Evolutionary conservation across 2,888 invertebrate genomes (phyloP).

Genomic region (Atrina japonica): DNA sequence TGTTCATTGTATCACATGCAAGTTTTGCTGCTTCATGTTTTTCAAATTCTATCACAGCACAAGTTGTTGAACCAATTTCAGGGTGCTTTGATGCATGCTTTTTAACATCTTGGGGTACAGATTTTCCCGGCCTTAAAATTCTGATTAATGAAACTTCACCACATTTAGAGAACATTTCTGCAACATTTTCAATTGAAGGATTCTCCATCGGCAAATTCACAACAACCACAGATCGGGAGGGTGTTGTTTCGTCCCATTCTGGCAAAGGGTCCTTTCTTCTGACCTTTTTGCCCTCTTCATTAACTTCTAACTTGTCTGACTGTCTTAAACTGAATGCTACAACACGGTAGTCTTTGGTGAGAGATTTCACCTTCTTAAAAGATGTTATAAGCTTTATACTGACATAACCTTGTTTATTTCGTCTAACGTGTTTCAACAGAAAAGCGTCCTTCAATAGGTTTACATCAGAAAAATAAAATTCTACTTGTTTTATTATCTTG

Average conservation of each 20-base stretch:
- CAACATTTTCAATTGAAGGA: conserved; percentile 94
- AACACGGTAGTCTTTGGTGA: conserved; percentile 96
- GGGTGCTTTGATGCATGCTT: conserved; percentile 95
- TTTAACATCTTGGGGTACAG: conserved; percentile 94
- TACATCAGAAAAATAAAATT: conserved; percentile 97
- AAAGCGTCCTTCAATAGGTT: conserved; percentile 98
- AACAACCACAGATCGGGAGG: conserved; percentile 94
- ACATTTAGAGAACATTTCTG: conserved; percentile 92
- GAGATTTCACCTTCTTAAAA: conserved; percentile 95
- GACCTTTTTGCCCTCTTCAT: conserved; percentile 94
- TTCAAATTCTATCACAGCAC: conserved; percentile 95
- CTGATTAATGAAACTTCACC: conserved; percentile 95
- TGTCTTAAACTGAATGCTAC: conserved; percentile 92
- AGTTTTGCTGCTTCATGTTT: conserved; percentile 92
- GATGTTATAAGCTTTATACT: conserved; percentile 96
- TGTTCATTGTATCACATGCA: conserved; percentile 84
- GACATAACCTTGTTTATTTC: conserved; percentile 97
- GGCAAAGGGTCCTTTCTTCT: conserved; percentile 92
- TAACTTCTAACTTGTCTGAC: conserved; percentile 91
- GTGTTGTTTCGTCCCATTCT: conserved; percentile 94
- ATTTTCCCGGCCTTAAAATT: conserved; percentile 92
- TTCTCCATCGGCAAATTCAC: conserved; percentile 92
- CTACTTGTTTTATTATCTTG: conserved; percentile 84
- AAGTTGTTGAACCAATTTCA: conserved; percentile 90
- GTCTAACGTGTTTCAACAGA: conserved; percentile 94